Conservation (phyloP, 2,113 vertebrate species). For the Chaetodon trifascialis region DNA sequence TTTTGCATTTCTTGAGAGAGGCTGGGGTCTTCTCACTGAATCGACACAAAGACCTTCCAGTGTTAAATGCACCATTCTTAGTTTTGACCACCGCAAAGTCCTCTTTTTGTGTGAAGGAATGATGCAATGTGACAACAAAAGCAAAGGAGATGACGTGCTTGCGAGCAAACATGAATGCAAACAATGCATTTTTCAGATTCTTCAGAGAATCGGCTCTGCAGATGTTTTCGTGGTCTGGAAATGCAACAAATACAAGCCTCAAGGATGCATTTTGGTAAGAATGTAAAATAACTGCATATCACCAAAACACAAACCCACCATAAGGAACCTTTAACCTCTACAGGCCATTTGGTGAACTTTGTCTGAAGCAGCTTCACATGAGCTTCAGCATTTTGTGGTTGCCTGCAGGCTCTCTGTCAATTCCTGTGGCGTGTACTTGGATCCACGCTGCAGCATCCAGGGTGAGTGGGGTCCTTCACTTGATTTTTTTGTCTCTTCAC, state of each 20-base stretch:
- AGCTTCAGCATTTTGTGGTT: background rate
- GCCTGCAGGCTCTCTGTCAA: background rate
- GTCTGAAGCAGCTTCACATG: background rate
- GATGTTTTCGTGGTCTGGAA: background rate
- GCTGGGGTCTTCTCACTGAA: too few species aligned
- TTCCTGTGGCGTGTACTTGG: too few species aligned
- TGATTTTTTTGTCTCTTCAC: slow-evolving; percentile 29
- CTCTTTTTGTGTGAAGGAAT: too few species aligned
- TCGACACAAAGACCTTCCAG: too few species aligned
- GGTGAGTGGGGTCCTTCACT: background rate
- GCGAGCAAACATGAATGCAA: background rate
- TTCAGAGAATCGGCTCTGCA: background rate
- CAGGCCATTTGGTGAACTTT: background rate
- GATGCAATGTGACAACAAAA: background rate
- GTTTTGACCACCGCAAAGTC: too few species aligned
- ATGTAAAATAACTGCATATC: background rate
- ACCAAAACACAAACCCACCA: background rate
- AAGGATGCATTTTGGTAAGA: background rate
- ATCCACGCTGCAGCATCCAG: background rate
- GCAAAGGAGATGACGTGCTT: background rate
- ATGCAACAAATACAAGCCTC: background rate
- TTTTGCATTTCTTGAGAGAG: background rate
- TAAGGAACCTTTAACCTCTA: background rate
- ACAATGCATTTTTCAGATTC: background rate
- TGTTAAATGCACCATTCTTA: too few species aligned